Base-by-base conservation (phyloP, 2,888 invertebrate genomes). In the Lomographa bimaculata region DNA sequence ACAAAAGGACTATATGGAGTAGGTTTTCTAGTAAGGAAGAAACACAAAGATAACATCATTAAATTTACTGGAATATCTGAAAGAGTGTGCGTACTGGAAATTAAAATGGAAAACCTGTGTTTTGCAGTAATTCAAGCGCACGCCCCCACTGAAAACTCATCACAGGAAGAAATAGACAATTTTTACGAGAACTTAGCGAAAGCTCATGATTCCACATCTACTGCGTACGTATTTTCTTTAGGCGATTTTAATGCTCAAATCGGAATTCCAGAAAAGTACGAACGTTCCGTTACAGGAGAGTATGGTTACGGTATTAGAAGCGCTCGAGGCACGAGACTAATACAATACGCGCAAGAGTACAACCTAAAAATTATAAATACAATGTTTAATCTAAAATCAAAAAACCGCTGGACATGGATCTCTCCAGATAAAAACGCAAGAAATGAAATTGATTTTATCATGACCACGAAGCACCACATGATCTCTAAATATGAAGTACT, bases 1-100 rank as follows among this genome's bases (percentile, higher is more conserved):
- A 55, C 51, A 6, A 54, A 43, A 42, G 54, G 54, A 3, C 39
- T 46, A 21, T 30, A 49, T 11, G 57, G 57, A 1, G 53, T 57
- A 8, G 59, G 54, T 3, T 54, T 56, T 17, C 27, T 54, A 32
- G 34, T 56, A 0, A 56, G 40, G 19, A 55, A 47, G 7, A 39
- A 38, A 42, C 21, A 46, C 23, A 53, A 47, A 43, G 34, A 36
- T 1, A 10, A 23, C 6, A 23, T 38, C 2, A n/a, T 17, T n/a
- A n/a, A n/a, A n/a, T n/a, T n/a, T n/a, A n/a, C n/a, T n/a, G n/a
- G n/a, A n/a, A n/a, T n/a, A n/a, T n/a, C n/a, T n/a, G n/a, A n/a
- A 9, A 54, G 49, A 51, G 53, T 54, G 0, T 54, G 53, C 33
- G 4, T 51, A 21, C 30, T 54, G 14, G 50, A 54, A 54, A 49